A percentile compares a stretch with the other conserved stretches of the same genome.
These are phyloP conservation scores for Xylocopa sonorina DNA, from an alignment of 1,140 invertebrate species.

Conservation along the genomic window DNA sequence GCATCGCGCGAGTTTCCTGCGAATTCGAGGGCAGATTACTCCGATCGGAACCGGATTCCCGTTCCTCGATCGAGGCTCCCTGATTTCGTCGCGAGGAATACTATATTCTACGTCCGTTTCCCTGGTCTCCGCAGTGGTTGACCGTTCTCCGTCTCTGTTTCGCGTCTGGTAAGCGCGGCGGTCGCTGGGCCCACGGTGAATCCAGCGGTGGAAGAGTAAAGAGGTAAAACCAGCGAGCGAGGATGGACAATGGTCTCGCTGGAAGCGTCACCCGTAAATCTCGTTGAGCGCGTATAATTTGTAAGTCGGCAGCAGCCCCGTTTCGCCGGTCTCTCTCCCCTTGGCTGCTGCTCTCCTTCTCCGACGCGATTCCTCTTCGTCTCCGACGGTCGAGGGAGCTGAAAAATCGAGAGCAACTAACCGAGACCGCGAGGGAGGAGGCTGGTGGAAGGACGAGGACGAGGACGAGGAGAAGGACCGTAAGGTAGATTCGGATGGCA, in stretches of 20 bases:
- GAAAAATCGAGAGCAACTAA: conserved; percentile 36
- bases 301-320: conserved; percentile 80
- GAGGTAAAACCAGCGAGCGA: conserved; percentile 80
- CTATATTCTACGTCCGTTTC: conserved; percentile 38
- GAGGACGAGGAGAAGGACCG: conserved; percentile 27
- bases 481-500: conserved; percentile 34
- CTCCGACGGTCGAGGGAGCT: conserved; percentile 5
- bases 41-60: conserved; percentile 68
- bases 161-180: conserved; percentile 37
- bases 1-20: conserved; percentile 29
- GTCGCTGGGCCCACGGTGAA: conserved; percentile 22
- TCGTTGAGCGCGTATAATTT: conserved; percentile 82
- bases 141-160: background rate
- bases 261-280: conserved; percentile 81
- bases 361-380: conserved; percentile 30
- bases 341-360: no score
- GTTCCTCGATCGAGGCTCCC: conserved; percentile 66
- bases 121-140: conserved; percentile 15
- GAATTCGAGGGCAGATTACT: conserved; percentile 59
- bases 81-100: conserved; percentile 64
- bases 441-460: no score
- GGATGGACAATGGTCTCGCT: conserved; percentile 82
- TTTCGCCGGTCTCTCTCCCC: conserved; percentile 57
- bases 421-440: no score
- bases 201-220: conserved; percentile 67